Base-by-base conservation (phyloP, 1,140 invertebrate species). In the Procambarus clarkii region DNA sequence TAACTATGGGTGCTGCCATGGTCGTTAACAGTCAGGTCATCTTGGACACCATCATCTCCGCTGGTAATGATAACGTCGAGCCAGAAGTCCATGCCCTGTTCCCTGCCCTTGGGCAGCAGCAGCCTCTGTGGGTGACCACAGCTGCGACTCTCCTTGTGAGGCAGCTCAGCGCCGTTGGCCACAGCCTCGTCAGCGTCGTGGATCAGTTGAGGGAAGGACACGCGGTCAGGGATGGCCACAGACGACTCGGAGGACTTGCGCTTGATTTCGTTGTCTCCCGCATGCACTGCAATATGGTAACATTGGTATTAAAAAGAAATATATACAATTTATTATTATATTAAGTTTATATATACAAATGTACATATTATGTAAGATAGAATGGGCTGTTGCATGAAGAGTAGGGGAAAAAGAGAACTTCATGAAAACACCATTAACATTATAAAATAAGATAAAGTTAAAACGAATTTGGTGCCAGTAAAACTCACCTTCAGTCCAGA, bases 401-500 rank as follows among this genome's bases (percentile, higher is more conserved):
- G 18, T 64, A 18, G 21, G 0, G 13, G 34, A 34, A 64, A 15
- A 64, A 64, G 18, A 58, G 54, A 58, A 34, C 34, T 34, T 34
- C 34, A 34, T 34, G 34, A 13, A 58, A 58, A 58, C 54, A 9
- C 13, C 18, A 0, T 13, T 21, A 21, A 64, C 13, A 21, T n/a
- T 64, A 21, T 64, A 58, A 58, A 18, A 11, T 64, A 64, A 9
- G 50, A n/a, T n/a, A n/a, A n/a, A n/a, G n/a, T 21, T 34, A 44
- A 24, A 24, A n/a, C 24, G 24, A 2, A 18, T n/a, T 58, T 64
- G 18, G 3, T 46, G 50, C 0, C 50, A 54, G 50, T 13, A 54
- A 54, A 18, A 93, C 92, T 92, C 64, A 92, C 92, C 79, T n/a
- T 78, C 71, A 21, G 69, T 81, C 92, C 92, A 92, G 94, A 95